Percentiles rank a stretch among this genome's conserved stretches.
Evolutionary conservation across 2,797 vertebrate species (phyloP).

Genomic region (Poecilia wingei): DNA sequence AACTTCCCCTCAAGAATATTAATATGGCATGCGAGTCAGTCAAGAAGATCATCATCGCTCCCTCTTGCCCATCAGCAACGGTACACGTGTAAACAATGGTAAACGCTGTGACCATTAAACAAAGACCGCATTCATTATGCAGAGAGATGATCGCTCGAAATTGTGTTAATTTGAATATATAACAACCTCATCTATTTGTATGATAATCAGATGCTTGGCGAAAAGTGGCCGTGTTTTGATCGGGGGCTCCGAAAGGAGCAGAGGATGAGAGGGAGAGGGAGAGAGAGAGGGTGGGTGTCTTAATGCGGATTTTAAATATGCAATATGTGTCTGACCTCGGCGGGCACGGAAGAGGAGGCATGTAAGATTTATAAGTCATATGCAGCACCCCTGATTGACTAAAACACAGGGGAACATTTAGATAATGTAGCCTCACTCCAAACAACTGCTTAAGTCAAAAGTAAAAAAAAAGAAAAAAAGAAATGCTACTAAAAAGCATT

Average conservation of each 20-base stretch:
- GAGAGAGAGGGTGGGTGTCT: constrained; percentile 51
- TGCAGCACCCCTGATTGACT: constrained; percentile 71
- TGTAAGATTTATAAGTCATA: constrained; percentile 80
- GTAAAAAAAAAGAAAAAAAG: constrained; percentile 29
- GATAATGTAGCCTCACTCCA: constrained; percentile 59
- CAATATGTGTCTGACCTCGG: constrained; percentile 75
- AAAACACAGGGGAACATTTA: constrained; percentile 79
- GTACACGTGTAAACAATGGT: constrained; percentile 70
- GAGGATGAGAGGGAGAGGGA: constrained; percentile 1
- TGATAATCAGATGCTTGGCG: constrained; percentile 69
- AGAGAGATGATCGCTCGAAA: constrained; percentile 60
- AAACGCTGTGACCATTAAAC: constrained; percentile 70
- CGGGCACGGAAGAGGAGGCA: constrained; percentile 60
- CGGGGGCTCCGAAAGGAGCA: constrained; percentile 33
- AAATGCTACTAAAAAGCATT: constrained; percentile 19
- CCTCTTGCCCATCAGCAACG: constrained; percentile 68
- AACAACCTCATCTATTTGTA: constrained; percentile 71
- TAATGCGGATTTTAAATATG: constrained; percentile 78
- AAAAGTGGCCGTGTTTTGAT: constrained; percentile 60
- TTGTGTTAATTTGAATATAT: constrained; percentile 73
- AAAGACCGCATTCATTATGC: constrained; percentile 77
- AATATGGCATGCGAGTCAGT: constrained; percentile 63
- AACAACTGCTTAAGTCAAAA: constrained; percentile 58
- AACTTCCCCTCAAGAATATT: constrained; percentile 57
- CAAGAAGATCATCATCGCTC: constrained; percentile 66